phyloP scores from a whole-genome alignment of 2,888 invertebrate genomes.

The Tyria jacobaeae region DNA sequence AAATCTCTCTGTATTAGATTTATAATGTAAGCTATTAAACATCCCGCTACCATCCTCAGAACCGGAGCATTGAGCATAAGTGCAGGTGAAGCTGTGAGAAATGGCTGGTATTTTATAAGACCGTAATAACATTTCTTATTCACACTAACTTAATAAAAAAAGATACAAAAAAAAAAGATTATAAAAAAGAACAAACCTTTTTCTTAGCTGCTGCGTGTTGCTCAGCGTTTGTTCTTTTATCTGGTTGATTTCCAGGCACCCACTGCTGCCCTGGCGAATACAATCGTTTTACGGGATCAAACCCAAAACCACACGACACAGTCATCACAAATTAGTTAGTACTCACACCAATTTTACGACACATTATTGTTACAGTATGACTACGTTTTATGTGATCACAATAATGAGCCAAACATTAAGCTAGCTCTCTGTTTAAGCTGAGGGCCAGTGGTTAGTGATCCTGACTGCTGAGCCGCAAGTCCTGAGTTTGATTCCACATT shows the following conservation, averaged over 20 bases:
- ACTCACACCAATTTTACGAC: slow-evolving; percentile 28
- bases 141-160: neutral
- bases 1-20: too few relatives aligned
- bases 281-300: slow-evolving; percentile 83
- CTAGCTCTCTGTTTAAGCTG: too few relatives aligned
- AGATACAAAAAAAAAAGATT: neutral
- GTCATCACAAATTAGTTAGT: slow-evolving; percentile 17
- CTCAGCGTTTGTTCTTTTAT: slow-evolving; percentile 83
- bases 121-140: too few relatives aligned
- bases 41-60: too few relatives aligned
- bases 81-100: too few relatives aligned
- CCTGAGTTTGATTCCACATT: too few relatives aligned
- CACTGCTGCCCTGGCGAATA: slow-evolving; percentile 93
- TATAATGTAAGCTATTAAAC: too few relatives aligned
- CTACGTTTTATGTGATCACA: slow-evolving; percentile 8
- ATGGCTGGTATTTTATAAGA: too few relatives aligned
- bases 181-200: slow-evolving; percentile 83
- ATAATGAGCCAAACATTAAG: neutral
- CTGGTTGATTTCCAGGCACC: slow-evolving; percentile 87
- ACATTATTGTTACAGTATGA: slow-evolving; percentile 7
- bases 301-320: slow-evolving; percentile 73
- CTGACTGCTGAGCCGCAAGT: too few relatives aligned
- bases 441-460: too few relatives aligned
- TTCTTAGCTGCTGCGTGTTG: slow-evolving; percentile 88
- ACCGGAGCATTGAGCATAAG: too few relatives aligned